Evolutionary conservation across 1,140 invertebrate species (phyloP), one percentile per base, ranked within the genome.

Genomic region (Achatina immaculata): DNA sequence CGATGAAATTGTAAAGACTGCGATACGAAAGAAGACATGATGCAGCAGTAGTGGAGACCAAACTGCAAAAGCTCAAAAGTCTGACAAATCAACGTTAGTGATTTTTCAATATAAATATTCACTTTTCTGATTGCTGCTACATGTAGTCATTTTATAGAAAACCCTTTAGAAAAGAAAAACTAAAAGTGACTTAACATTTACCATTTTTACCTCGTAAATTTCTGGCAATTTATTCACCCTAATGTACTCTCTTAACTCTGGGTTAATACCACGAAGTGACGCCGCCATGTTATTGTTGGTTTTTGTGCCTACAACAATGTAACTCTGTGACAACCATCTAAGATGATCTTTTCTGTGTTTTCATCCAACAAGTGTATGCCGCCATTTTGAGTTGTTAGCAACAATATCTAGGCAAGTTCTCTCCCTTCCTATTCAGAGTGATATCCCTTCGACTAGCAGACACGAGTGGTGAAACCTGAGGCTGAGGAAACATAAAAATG

Each of bases 201-300:
- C 34, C 21, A 1, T 28, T 0, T 51, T 14, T 82, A 88, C 88
- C 85, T 90, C 89, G 66, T 89, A 90, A 3, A 90, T 84, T 80
- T 89, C 89, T 65, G 89, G 87, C 9, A 90, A 72, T 79, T 85
- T 87, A 80, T 89, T 86, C n/a, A 81, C 81, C 19, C 84, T 79
- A 0, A 90, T 69, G 78, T 90, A 90, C n/a, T 81, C 58, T 83
- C 85, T 87, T 34, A 90, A 73, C 21, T 85, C 87, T 21, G 85
- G 85, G 73, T 84, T 83, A 38, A 86, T 74, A 16, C 85, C 86
- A 83, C 88, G 89, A 80, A 89, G 79, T 78, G 87, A 89, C 36
- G 88, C 88, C 45, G 88, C 88, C 87, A 88, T 88, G 79, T 77
- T 82, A 58, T 66, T 31, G 36, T 42, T 9, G 7, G 24, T 14